Evolutionary conservation across 2,888 invertebrate species (phyloP).

Genomic region (Epinotia demarniana): DNA sequence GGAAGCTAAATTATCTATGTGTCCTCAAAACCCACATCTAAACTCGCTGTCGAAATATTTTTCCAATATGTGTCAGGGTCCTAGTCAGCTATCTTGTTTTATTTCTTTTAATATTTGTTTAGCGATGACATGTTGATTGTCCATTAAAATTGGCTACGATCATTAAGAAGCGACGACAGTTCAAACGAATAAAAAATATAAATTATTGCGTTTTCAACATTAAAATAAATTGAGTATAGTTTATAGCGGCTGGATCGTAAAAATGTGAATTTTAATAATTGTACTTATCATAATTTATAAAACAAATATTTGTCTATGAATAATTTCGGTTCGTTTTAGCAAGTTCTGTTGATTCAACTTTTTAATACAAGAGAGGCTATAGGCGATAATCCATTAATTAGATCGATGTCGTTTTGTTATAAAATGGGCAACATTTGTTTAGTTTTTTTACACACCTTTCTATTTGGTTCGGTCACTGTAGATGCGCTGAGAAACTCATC

Average conservation of each 20-base stretch:
- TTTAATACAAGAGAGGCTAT: not conserved
- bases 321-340: slow-evolving; percentile 14
- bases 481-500: too few species aligned
- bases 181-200: slow-evolving; percentile 27
- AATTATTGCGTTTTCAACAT: slow-evolving; percentile 24
- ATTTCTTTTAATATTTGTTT: not conserved
- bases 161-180: slow-evolving; percentile 31
- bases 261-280: slow-evolving; percentile 19
- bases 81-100: not conserved
- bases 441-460: too few species aligned
- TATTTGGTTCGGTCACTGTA: too few species aligned
- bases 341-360: not conserved
- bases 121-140: slow-evolving; percentile 30
- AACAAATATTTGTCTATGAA: slow-evolving; percentile 36
- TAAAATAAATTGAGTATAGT: slow-evolving; percentile 35
- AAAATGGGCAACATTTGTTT: too few species aligned
- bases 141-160: slow-evolving; percentile 26
- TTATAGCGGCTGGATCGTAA: slow-evolving; percentile 27
- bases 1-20: not conserved
- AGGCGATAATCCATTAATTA: too few species aligned
- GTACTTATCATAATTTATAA: slow-evolving; percentile 21
- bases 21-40: not conserved
- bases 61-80: slow-evolving; percentile 12
- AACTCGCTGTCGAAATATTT: not conserved
- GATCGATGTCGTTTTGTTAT: too few species aligned